Conservation (phyloP, 1,140 invertebrate species). For the Rhagoletis pomonella region DNA sequence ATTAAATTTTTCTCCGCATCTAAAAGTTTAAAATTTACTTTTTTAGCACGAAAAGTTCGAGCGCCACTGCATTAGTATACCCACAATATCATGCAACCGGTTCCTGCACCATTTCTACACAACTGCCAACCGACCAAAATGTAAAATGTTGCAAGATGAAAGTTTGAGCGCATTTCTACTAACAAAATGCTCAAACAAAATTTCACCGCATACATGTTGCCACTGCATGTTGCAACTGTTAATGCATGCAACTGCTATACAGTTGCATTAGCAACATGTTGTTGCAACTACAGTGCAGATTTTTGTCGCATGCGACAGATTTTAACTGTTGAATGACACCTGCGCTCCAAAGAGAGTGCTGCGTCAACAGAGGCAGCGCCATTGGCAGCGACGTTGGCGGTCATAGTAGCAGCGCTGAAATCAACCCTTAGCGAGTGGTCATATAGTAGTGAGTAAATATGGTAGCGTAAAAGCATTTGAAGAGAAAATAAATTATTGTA, state of each 20-base stretch:
- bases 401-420: not conserved
- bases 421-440: constrained; percentile 14
- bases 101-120: not conserved
- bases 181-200: not conserved
- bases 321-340: not conserved
- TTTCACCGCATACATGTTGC: constrained; percentile 3
- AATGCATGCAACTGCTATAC: constrained; percentile 1
- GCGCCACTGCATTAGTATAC: too few relatives aligned
- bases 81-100: not conserved
- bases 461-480: not conserved
- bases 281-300: not conserved
- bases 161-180: constrained; percentile 3
- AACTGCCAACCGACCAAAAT: not conserved
- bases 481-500: constrained; percentile 3
- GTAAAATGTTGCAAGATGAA: not conserved
- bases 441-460: not conserved
- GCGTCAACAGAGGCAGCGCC: not conserved
- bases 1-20: too few relatives aligned
- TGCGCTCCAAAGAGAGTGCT: not conserved
- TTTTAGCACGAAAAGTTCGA: too few relatives aligned
- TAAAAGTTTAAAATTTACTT: too few relatives aligned
- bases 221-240: constrained; percentile 14
- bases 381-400: constrained; percentile 3
- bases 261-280: constrained; percentile 8
- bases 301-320: not conserved